Evolutionary conservation across 2,888 invertebrate genomes (phyloP).

Genomic region (Timema podura): DNA sequence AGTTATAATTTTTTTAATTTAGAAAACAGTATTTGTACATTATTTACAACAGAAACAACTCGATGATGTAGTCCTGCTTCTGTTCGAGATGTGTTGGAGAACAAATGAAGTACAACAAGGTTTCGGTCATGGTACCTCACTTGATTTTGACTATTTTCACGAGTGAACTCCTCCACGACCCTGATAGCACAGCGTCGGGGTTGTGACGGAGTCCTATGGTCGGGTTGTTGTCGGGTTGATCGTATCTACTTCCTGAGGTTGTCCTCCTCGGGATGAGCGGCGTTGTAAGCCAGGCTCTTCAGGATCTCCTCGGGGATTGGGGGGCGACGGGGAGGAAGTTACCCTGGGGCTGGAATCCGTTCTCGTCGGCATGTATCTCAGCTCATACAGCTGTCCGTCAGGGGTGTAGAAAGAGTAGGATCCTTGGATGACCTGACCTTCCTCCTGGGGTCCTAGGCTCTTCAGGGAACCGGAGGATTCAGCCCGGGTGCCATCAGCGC

Average conservation of each 20-base stretch:
- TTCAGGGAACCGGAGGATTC: slow-evolving; percentile 68
- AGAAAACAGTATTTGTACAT: too few relatives aligned
- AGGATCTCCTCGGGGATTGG: slow-evolving; percentile 46
- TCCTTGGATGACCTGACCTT: slow-evolving; percentile 65
- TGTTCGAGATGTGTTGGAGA: too few relatives aligned
- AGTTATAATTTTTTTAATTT: too few relatives aligned
- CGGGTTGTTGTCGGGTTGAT: not conserved
- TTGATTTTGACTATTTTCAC: too few relatives aligned
- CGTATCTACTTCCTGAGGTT: slow-evolving; percentile 35
- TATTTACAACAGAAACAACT: too few relatives aligned
- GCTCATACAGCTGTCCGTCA: slow-evolving; percentile 59
- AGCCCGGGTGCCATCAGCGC: slow-evolving; percentile 67
- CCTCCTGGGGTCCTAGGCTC: slow-evolving; percentile 61
- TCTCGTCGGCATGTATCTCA: slow-evolving; percentile 70
- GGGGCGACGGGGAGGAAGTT: slow-evolving; percentile 46
- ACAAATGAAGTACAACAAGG: too few relatives aligned
- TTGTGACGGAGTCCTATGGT: too few relatives aligned
- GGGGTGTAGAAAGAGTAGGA: slow-evolving; percentile 66
- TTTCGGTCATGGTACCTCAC: too few relatives aligned
- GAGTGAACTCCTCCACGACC: too few relatives aligned
- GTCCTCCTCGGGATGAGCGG: slow-evolving; percentile 48
- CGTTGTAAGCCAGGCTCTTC: slow-evolving; percentile 45
- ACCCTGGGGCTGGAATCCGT: slow-evolving; percentile 51
- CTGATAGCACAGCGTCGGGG: too few relatives aligned
- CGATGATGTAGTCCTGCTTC: too few relatives aligned